phyloP scores from a whole-genome alignment of 2,797 vertebrate species.

The Avahi laniger region DNA sequence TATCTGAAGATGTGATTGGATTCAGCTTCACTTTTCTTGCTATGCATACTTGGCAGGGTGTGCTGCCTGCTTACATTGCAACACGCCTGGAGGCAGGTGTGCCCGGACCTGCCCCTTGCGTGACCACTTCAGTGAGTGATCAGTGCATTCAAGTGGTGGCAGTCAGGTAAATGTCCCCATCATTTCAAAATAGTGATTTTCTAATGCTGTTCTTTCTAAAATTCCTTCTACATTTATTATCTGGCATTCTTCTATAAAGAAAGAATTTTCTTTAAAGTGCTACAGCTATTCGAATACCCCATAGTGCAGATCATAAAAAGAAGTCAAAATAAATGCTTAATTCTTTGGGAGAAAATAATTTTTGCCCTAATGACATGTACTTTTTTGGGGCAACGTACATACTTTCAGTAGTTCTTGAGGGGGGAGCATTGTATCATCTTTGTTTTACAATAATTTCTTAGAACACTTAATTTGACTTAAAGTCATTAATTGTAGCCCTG shows the following conservation, averaged over 20 bases:
- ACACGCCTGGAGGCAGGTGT: no score
- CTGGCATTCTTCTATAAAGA: not conserved
- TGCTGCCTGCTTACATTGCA: not conserved
- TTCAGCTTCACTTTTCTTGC: not conserved
- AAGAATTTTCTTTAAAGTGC: not conserved
- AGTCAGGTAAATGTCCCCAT: not conserved
- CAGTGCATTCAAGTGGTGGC: not conserved
- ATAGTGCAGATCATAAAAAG: not conserved
- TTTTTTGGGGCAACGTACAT: no score
- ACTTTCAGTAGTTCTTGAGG: not conserved
- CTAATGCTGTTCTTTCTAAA: not conserved
- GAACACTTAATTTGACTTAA: not conserved
- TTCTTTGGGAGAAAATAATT: not conserved
- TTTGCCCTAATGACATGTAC: not conserved
- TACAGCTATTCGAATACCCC: not conserved
- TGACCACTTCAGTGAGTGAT: no score
- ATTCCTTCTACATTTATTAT: not conserved
- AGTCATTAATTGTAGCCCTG: not conserved
- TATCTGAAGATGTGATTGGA: not conserved
- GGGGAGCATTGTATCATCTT: not conserved
- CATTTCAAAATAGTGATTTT: not conserved
- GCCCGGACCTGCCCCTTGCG: not conserved
- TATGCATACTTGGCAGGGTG: not conserved
- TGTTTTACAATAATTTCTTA: not conserved
- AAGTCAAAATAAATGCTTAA: constrained; percentile 6